Percentiles rank a stretch among this genome's conserved stretches.
Conservation (phyloP, 2,797 vertebrate species). For the Benthosema pterotum region DNA sequence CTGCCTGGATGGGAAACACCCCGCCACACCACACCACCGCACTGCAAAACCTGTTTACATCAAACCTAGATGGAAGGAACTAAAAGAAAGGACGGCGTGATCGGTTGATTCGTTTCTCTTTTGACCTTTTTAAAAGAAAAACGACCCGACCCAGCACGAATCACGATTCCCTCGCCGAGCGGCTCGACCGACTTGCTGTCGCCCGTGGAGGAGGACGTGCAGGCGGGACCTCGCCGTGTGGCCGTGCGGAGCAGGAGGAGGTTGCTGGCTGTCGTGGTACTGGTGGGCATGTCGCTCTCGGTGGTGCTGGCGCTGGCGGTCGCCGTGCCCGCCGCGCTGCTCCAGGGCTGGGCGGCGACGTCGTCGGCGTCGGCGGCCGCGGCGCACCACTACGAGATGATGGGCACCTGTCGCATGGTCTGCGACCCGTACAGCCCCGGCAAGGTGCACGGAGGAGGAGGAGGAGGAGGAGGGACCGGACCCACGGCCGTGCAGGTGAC, state of each 20-base stretch:
- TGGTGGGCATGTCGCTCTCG: slow-evolving; percentile 77
- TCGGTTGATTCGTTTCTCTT: background rate
- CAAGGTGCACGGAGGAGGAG: slow-evolving; percentile 68
- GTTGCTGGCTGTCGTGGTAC: slow-evolving; percentile 78
- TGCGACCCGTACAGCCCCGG: slow-evolving; percentile 87
- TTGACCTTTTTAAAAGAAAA: slow-evolving; percentile 9
- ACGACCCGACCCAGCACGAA: no score
- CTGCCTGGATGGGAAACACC: no score
- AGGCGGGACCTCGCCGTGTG: slow-evolving; percentile 61
- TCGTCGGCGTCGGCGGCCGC: no score
- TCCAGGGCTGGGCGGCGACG: slow-evolving; percentile 81
- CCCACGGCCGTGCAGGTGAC: slow-evolving; percentile 85
- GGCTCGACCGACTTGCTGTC: slow-evolving; percentile 80
- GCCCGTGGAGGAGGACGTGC: slow-evolving; percentile 54
- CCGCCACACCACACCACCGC: no score
- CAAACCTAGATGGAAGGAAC: background rate
- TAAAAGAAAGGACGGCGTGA: background rate
- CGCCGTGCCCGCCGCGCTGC: slow-evolving; percentile 81
- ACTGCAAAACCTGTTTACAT: no score
- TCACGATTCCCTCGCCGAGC: slow-evolving; percentile 84
- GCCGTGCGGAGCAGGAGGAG: slow-evolving; percentile 83
- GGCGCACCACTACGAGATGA: slow-evolving; percentile 94
- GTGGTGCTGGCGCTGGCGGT: slow-evolving; percentile 81
- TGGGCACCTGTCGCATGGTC: slow-evolving; percentile 96
- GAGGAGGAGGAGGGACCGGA: slow-evolving; percentile 61